Evolutionary conservation across 1,140 invertebrate genomes (phyloP), one percentile per base, ranked within the genome.

Genomic region (Hesperophylax magnus): DNA sequence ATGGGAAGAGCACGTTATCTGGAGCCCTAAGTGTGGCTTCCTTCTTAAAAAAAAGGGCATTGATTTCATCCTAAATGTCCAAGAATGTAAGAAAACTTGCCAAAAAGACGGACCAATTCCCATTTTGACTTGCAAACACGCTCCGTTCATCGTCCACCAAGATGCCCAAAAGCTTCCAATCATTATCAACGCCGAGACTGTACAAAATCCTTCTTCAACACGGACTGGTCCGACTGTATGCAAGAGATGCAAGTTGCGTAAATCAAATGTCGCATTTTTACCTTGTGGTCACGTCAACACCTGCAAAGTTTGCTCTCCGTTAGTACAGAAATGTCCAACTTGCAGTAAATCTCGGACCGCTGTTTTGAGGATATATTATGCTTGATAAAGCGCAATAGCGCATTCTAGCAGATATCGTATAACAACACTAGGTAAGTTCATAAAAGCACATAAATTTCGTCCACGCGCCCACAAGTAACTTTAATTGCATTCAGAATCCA

Each of bases 1-100:
- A 5, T 96, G 94, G 95, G 91, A 92, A 69, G 94, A 96, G 86
- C 95, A 97, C 85, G 94, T 94, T 0, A 89, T 92, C 31, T 96
- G 94, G 94, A 94, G 94, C 80, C 90, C 91, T 0, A 91, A 93
- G 71, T 96, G 95, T 84, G 88, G 88, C 20, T 96, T 92, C 87
- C 84, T 96, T 7, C 86, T 91, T n/a, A 87, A 93, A 61, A 91
- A 92, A 61, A 95, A 95, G 86, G 94, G 94, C 18, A 89, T 91
- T 69, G 89, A 18, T 14, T 61, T 17, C 58, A 61, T 61, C 2
- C 2, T 11, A 22, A 61, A 61, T 24, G 17, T 61, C 6, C 20
- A 18, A 9, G 20, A 61, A 2, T 61, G 58, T 18, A 61, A 24
- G 24, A 11, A 14, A 24, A 61, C 58, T 39, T 67, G 63, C 24